Conservation (phyloP, 2,888 invertebrate genomes). For the Drosophila fungiperda region DNA sequence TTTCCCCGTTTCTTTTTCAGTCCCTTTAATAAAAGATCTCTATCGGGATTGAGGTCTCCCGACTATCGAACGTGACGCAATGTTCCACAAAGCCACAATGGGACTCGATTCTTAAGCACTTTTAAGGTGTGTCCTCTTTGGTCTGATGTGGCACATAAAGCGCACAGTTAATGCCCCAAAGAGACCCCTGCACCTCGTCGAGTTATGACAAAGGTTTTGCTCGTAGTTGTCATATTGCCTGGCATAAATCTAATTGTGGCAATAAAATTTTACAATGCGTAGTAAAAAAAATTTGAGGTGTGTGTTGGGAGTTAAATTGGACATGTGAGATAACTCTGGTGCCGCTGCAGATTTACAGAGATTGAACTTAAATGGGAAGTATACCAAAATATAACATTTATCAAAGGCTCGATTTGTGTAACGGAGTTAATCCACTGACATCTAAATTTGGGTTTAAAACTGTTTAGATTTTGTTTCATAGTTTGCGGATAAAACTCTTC, state of each 20-base stretch:
- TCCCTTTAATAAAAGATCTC: conserved; percentile 23
- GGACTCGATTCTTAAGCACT: conserved; percentile 56
- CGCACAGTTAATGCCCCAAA: conserved; percentile 15
- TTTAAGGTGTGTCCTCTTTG: conserved; percentile 65
- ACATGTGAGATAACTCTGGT: conserved; percentile 4
- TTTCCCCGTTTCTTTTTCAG: neutral
- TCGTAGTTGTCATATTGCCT: conserved; percentile 47
- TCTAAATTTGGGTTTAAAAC: neutral
- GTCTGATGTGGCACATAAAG: conserved; percentile 24
- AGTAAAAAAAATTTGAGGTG: conserved; percentile 56
- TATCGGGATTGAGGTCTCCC: conserved; percentile 33
- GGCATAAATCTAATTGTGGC: conserved; percentile 64
- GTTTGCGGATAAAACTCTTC: neutral
- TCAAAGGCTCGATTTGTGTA: neutral
- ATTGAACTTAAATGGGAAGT: conserved; percentile 4
- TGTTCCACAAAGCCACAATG: conserved; percentile 41
- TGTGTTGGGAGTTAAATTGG: conserved; percentile 29
- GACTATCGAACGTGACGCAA: conserved; percentile 63
- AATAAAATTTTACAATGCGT: conserved; percentile 63
- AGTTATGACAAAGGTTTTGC: conserved; percentile 35
- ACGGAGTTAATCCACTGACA: neutral
- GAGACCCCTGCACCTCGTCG: conserved; percentile 10
- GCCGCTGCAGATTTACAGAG: conserved; percentile 18
- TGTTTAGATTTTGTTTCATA: neutral
- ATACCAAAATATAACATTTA: too few species aligned